Percentiles rank a stretch among this genome's conserved stretches.
These are phyloP conservation scores for Crotalus horridus DNA, from an alignment of 2,113 vertebrate genomes.

Conservation along the genomic window DNA sequence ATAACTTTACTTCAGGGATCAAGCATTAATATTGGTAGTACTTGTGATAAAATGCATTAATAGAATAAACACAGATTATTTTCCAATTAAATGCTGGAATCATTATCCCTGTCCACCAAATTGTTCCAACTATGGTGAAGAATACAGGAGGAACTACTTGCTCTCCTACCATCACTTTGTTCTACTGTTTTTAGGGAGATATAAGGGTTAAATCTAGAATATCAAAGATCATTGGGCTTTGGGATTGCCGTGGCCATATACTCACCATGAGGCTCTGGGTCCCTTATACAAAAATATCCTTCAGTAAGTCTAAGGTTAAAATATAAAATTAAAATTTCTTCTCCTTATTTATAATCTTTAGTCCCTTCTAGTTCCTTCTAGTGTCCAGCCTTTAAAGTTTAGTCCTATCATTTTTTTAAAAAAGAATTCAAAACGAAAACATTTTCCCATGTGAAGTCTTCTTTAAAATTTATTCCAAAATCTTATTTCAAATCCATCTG, in stretches of 20 bases:
- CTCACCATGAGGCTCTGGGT: background rate
- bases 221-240: background rate
- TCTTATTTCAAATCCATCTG: background rate
- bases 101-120: background rate
- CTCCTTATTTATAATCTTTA: background rate
- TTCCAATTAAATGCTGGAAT: background rate
- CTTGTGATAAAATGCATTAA: background rate
- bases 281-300: background rate
- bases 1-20: background rate
- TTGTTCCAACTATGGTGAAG: background rate
- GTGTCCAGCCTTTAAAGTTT: background rate
- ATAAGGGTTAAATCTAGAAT: background rate
- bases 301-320: background rate
- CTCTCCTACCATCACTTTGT: background rate
- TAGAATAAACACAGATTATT: background rate
- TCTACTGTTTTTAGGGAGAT: background rate
- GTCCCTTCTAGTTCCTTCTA: background rate
- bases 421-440: background rate
- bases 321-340: background rate
- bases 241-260: background rate
- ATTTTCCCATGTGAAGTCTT: background rate
- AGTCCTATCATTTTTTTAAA: background rate
- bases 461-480: background rate
- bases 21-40: background rate
- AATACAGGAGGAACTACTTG: background rate